Base-by-base conservation (phyloP, 2,113 vertebrate genomes). In the Lathamus discolor region DNA sequence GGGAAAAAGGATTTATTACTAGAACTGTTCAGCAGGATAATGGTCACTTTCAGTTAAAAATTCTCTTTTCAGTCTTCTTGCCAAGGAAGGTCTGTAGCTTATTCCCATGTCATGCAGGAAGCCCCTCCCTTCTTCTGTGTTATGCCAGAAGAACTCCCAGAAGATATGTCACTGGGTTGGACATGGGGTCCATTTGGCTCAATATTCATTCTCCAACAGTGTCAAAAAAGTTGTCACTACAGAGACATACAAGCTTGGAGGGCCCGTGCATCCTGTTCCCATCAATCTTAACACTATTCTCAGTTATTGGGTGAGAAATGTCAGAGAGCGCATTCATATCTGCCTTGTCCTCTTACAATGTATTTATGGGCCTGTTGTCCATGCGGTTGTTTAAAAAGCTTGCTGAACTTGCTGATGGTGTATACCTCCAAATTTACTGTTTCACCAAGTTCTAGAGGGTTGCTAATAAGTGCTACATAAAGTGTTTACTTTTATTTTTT, bases 101-200 rank as follows among this genome's bases (percentile, higher is more conserved):
- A 44, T 18, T 70, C 9, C 15, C 6, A 9, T 1, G 1, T 9
- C 31, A 33, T 1, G 0, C 4, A 51, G 28, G 8, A 91, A 80
- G 16, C 13, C 17, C 49, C 54, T 59, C 9, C 18, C 16, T 94
- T 25, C 22, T 61, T 2, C 4, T 52, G 24, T 51, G 23, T 79
- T 46, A 61, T 29, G 11, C 10, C 16, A 61, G n/a, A 92, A 88
- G 15, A 87, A 18, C 5, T 62, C 29, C 23, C 1, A 4, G 25
- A 59, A 69, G 19, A 25, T 23, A 18, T 9, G 10, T 81, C 37
- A 15, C 11, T 20, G 18, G 5, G 7, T 16, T 87, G 39, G 22
- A 35, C 10, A 67, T 74, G 41, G 3, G 10, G 8, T 57, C 13
- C 17, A 33, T 70, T 76, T 81, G 66, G 4, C 5, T 52, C n/a